These are phyloP conservation scores for Acinonyx jubatus DNA, from an alignment of 2,113 vertebrate species.

Conservation along the genomic window DNA sequence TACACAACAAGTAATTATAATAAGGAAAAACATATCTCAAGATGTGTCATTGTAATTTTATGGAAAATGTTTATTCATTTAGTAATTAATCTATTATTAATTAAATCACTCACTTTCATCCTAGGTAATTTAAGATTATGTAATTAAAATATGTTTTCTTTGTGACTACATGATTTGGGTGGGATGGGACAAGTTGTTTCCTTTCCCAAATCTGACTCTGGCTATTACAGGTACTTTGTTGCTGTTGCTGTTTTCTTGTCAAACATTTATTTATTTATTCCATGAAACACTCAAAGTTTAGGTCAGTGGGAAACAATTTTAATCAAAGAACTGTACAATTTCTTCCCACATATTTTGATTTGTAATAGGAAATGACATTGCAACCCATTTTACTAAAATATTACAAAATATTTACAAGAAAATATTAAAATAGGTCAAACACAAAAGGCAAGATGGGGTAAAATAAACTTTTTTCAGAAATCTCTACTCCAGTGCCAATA, in stretches of 20 bases:
- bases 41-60: background rate
- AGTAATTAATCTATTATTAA: background rate
- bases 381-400: slow-evolving; percentile 74
- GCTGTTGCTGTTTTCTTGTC: background rate
- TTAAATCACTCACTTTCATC: background rate
- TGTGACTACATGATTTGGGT: background rate
- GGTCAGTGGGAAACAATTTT: slow-evolving; percentile 71
- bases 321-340: slow-evolving; percentile 74
- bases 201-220: background rate
- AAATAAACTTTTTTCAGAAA: slow-evolving; percentile 57
- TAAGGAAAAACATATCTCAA: background rate
- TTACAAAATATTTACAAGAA: slow-evolving; percentile 80
- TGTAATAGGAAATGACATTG: slow-evolving; percentile 74
- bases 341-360: slow-evolving; percentile 59
- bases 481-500: slow-evolving; percentile 54
- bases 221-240: background rate
- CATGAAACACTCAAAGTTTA: slow-evolving; percentile 72
- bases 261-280: slow-evolving; percentile 75
- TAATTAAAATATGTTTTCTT: slow-evolving; percentile 40
- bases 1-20: background rate
- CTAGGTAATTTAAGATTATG: background rate
- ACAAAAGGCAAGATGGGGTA: slow-evolving; percentile 58
- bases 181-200: background rate
- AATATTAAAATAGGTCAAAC: slow-evolving; percentile 76
- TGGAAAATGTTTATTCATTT: background rate